Base-by-base conservation (phyloP, 1,140 invertebrate species). In the Cyphomyrmex costatus region DNA sequence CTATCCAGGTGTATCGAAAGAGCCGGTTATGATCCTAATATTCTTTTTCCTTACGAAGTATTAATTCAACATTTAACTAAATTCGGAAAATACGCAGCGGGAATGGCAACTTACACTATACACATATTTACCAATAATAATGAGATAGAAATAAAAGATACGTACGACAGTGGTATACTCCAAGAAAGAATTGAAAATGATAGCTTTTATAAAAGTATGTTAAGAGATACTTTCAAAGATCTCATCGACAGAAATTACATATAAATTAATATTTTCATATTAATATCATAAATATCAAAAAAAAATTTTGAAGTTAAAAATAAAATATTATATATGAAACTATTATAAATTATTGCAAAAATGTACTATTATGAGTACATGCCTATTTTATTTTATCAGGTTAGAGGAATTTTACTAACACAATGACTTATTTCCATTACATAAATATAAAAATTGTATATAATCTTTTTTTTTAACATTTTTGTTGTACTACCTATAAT, bases 1-100 rank as follows among this genome's bases (percentile, higher is more conserved):
- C 88, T 96, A 6, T 87, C 65, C 3, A 86, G 92, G 2, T 80
- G 58, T 78, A 79, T 95, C 6, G 66, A 87, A 86, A 85, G 91
- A 58, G 88, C 92, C 19, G 92, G 92, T 65, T 88, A 90, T 19
- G 68, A 93, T 89, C 63, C 91, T 6, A 53, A 91, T 8, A 66
- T 86, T 5, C 36, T 94, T 46, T 93, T 94, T 89, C 89, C 92
- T 30, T 92, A 89, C 46, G 84, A 89, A 42, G 61, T n/a, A 56
- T 86, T 93, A 21, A 42, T 76, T 19, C 19, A 92, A 70, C 89
- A 94, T 74, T 70, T 94, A 30, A 66, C 86, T 7, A 66, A n/a
- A 76, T 94, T 91, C 65, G 91, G 89, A 2, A 91, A 74, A 66
- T 92, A 77, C 51, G 91, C 88, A n/a, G 86, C 91, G 0, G 51